phyloP scores from a whole-genome alignment of 2,888 invertebrate species.

The Leptarthrus brevirostris region DNA sequence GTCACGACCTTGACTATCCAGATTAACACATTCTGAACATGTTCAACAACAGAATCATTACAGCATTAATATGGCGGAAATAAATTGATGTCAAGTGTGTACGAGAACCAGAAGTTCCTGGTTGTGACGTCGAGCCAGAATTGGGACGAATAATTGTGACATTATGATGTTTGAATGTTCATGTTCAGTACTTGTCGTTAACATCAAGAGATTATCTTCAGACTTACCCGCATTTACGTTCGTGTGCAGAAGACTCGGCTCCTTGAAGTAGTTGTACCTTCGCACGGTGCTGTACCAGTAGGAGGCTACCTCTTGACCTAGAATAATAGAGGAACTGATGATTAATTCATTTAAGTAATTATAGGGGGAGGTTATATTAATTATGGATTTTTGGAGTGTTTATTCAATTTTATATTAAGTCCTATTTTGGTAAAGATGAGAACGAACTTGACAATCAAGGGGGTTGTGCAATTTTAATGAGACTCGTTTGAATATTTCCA shows the following conservation, averaged over 20 bases:
- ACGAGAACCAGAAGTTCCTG: background rate
- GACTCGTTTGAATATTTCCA: too few relatives aligned
- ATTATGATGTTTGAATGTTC: background rate
- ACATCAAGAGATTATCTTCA: background rate
- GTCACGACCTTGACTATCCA: conserved; percentile 14
- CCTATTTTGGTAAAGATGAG: too few relatives aligned
- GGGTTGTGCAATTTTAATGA: too few relatives aligned
- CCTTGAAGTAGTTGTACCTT: conserved; percentile 80
- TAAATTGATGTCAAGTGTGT: conserved; percentile 28
- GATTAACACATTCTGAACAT: conserved; percentile 15
- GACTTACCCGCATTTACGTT: conserved; percentile 80
- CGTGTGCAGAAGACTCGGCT: conserved; percentile 78
- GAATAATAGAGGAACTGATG: conserved; percentile 56
- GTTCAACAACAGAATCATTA: conserved; percentile 12
- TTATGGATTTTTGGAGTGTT: background rate
- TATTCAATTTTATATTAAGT: too few relatives aligned
- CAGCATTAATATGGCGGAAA: background rate
- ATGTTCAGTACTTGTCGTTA: background rate
- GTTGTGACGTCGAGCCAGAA: too few relatives aligned
- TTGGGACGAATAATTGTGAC: background rate
- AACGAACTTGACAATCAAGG: too few relatives aligned
- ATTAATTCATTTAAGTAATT: background rate
- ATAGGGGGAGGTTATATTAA: background rate
- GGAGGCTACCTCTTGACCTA: conserved; percentile 82
- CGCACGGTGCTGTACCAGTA: conserved; percentile 85